Percentiles rank a stretch among this genome's conserved stretches.
phyloP scores from a whole-genome alignment of 2,113 vertebrate species.

The Indicator maculatus region DNA sequence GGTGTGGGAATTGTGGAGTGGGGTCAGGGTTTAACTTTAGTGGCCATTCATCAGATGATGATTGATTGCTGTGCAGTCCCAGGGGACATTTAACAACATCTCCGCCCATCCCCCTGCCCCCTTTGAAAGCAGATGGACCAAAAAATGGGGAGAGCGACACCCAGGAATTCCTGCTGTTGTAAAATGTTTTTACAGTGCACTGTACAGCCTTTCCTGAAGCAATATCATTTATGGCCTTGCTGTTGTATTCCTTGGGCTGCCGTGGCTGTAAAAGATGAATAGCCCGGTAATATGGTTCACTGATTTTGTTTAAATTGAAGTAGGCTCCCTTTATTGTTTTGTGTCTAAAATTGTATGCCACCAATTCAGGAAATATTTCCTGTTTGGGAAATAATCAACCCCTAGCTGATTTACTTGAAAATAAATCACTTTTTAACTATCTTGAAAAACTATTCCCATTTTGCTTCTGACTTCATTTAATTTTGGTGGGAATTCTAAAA shows the following conservation, averaged over 20 bases:
- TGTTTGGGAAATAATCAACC: constrained; percentile 72
- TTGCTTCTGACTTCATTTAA: constrained; percentile 1
- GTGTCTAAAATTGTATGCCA: constrained; percentile 59
- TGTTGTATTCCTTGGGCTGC: constrained; percentile 68
- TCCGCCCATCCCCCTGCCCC: constrained; percentile 58
- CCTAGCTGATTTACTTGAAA: constrained; percentile 63
- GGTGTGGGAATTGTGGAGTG: constrained; percentile 72
- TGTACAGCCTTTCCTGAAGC: constrained; percentile 72
- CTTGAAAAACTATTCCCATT: background rate
- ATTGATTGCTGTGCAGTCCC: constrained; percentile 81
- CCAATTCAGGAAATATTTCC: constrained; percentile 71
- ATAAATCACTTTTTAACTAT: constrained; percentile 60
- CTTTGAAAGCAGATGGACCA: constrained; percentile 74
- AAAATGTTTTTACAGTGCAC: constrained; percentile 74
- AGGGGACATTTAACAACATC: constrained; percentile 73
- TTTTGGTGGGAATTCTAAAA: background rate
- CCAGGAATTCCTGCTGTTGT: constrained; percentile 77
- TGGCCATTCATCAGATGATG: constrained; percentile 85
- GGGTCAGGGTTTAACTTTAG: constrained; percentile 83
- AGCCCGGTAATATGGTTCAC: constrained; percentile 67
- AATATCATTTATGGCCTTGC: constrained; percentile 71
- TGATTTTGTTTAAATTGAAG: constrained; percentile 68
- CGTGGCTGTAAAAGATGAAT: constrained; percentile 74
- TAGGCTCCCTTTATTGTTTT: constrained; percentile 57
- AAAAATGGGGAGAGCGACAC: constrained; percentile 69